Percentiles rank a stretch among this genome's conserved stretches.
phyloP scores from a whole-genome alignment of 2,113 vertebrate species.

The Aldabrachelys gigantea region DNA sequence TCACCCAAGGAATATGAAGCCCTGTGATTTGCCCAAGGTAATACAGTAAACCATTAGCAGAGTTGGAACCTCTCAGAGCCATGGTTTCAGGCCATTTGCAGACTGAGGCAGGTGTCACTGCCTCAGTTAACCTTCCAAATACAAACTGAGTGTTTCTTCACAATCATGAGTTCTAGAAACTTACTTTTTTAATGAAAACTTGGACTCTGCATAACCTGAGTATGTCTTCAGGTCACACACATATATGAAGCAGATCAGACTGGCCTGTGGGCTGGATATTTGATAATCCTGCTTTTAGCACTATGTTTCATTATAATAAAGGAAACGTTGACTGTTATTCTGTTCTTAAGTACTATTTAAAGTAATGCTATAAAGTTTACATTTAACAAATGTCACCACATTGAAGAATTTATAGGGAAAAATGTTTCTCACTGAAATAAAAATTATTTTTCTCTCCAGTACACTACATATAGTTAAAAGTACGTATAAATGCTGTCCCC shows the following conservation, averaged over 20 bases:
- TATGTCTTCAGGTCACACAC: background rate
- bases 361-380: background rate
- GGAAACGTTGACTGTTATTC: background rate
- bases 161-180: background rate
- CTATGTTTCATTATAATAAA: background rate
- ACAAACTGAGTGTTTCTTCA: background rate
- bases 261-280: background rate
- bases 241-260: background rate
- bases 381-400: background rate
- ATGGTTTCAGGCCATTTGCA: background rate
- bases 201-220: background rate
- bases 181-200: background rate
- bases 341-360: background rate
- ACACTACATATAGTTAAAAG: background rate
- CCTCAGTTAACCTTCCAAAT: background rate
- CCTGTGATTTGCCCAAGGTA: background rate
- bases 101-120: background rate
- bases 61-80: background rate
- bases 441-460: background rate
- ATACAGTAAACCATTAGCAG: background rate
- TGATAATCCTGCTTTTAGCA: background rate
- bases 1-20: background rate
- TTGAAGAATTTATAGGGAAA: background rate
- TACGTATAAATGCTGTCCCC: slow-evolving; percentile 54
- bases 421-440: background rate